Evolutionary conservation across 2,113 vertebrate genomes (phyloP).

Genomic region (Antigone vipio): DNA sequence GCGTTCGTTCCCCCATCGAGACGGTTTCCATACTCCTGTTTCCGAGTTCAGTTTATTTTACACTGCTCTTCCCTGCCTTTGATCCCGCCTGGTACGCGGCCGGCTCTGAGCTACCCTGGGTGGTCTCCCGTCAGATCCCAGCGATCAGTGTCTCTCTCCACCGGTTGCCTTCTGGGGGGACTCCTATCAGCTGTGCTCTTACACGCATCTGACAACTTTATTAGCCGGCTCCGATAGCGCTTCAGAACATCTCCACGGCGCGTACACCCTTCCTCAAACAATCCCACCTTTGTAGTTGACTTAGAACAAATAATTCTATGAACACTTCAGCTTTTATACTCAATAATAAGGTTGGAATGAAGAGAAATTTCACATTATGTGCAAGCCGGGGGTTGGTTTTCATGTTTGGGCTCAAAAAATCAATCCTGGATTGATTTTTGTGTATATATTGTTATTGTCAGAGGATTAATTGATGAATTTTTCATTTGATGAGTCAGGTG

Average conservation of each 20-base stretch:
- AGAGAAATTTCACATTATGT: constrained; percentile 82
- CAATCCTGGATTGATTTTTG: constrained; percentile 86
- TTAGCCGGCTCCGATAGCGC: constrained; percentile 75
- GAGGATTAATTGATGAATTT: constrained; percentile 90
- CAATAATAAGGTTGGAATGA: constrained; percentile 80
- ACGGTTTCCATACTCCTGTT: not conserved
- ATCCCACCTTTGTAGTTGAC: constrained; percentile 74
- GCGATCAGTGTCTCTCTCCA: constrained; percentile 81
- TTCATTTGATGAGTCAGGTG: constrained; percentile 87
- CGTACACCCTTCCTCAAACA: constrained; percentile 76
- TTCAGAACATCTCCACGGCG: constrained; percentile 59
- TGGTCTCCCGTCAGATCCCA: constrained; percentile 90
- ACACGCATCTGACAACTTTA: constrained; percentile 92
- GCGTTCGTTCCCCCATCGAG: not conserved
- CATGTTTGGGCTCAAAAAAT: constrained; percentile 80
- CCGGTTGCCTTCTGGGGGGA: constrained; percentile 83
- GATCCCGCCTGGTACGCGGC: constrained; percentile 77
- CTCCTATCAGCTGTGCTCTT: constrained; percentile 83
- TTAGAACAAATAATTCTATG: constrained; percentile 81
- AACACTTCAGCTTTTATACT: constrained; percentile 76
- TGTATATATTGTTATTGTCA: constrained; percentile 86
- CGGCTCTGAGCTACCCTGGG: constrained; percentile 81
- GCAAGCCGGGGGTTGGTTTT: constrained; percentile 72
- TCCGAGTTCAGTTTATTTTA: constrained; percentile 73
- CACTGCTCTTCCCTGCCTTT: constrained; percentile 78